Evolutionary conservation across 2,888 invertebrate genomes (phyloP), one percentile per base, ranked within the genome.

Genomic region (Phytoseiulus persimilis): DNA sequence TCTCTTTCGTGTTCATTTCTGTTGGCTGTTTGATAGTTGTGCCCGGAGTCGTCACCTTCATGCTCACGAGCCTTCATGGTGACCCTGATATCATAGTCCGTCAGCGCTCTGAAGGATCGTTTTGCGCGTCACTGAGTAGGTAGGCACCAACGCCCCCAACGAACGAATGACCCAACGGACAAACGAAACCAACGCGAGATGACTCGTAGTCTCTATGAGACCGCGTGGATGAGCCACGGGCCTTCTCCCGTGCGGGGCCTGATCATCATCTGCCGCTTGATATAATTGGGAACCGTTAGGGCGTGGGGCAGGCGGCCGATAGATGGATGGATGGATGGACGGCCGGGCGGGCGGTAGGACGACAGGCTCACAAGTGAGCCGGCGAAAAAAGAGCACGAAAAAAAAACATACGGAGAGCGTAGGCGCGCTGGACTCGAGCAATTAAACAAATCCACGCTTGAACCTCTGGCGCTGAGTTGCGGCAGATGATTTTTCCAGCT

Each of bases 41-140:
- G 9, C 5, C 39, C 65, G 65, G 28, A 65, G 65, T 65, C 65
- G 65, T 65, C 65, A 65, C 65, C 65, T 65, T 65, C 65, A 65
- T 65, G 65, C 65, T 28, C 65, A 28, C 65, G 65, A 28, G 65
- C 28, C 65, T 23, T 23, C 11, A 65, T 65, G 65, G 18, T 65
- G 65, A 45, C 87, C 31, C 87, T 87, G 39, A 87, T 87, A 33
- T 87, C 87, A 45, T 87, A 87, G 87, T 87, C 87, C 87, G 87
- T 87, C 87, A 87, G 87, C 14, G 33, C 9, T 33, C 87, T 87
- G 33, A 87, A n/a, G 39, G 87, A 87, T 87, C 39, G 45, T 39
- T 87, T 31, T n/a, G 32, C 87, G 87, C 87, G 87, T 87, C 87
- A 87, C 87, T 87, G 87, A 23, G 33, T 45, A n/a, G n/a, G 33